Conservation (phyloP, 2,888 invertebrate genomes). For the Spisula subtruncata region DNA sequence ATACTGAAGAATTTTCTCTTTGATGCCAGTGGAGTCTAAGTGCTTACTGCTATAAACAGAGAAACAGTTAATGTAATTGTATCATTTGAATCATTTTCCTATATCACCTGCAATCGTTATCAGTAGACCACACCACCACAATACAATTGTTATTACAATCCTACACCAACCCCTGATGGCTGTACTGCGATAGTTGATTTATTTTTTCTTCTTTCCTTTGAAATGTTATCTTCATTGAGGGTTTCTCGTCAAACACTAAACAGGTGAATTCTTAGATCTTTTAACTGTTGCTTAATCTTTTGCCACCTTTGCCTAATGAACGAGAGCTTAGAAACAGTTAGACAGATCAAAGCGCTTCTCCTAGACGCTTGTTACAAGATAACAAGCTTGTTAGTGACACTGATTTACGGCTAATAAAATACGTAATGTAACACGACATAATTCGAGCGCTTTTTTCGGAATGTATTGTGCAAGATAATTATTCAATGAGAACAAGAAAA, state of each 20-base stretch:
- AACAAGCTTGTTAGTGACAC: conserved; percentile 29
- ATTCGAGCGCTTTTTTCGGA: conserved; percentile 25
- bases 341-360: conserved; percentile 40
- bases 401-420: conserved; percentile 31
- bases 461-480: conserved; percentile 7
- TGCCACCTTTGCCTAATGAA: conserved; percentile 33
- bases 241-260: conserved; percentile 50
- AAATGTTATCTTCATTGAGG: conserved; percentile 48
- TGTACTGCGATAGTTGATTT: conserved; percentile 48
- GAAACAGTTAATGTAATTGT: conserved; percentile 3
- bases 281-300: conserved; percentile 34
- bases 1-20: conserved; percentile 22
- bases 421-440: background rate
- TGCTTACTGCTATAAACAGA: conserved; percentile 16
- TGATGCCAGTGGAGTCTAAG: conserved; percentile 7
- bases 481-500: background rate
- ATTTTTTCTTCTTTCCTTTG: conserved; percentile 48
- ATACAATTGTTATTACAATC: conserved; percentile 37
- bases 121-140: conserved; percentile 29
- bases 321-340: conserved; percentile 23
- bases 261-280: conserved; percentile 49
- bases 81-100: conserved; percentile 40
- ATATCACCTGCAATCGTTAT: conserved; percentile 24
- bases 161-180: background rate
- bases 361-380: conserved; percentile 20